These are phyloP conservation scores for Lysiphlebus fabarum DNA, from an alignment of 1,140 invertebrate species.

Conservation along the genomic window DNA sequence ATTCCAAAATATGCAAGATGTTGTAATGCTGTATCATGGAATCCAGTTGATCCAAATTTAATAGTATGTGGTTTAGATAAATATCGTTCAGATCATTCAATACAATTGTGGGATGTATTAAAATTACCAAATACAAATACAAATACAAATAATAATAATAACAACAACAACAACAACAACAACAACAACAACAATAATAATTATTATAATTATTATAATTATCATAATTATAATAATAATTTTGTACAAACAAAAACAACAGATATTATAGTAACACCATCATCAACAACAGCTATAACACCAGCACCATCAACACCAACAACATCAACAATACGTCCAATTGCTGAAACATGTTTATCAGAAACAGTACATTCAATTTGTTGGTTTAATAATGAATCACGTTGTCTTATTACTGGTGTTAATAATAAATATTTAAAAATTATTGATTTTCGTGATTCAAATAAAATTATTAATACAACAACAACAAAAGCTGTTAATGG, in stretches of 20 bases:
- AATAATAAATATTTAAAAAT: conserved; percentile 86
- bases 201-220: too few relatives aligned
- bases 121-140: conserved; percentile 40
- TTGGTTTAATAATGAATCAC: conserved; percentile 76
- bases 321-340: conserved; percentile 52
- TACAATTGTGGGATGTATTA: conserved; percentile 77
- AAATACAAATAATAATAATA: conserved; percentile 44
- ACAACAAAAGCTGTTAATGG: conserved; percentile 82
- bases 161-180: conserved; percentile 5
- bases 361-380: conserved; percentile 81
- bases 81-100: conserved; percentile 76
- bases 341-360: conserved; percentile 69
- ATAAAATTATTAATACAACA: conserved; percentile 68
- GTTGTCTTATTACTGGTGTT: conserved; percentile 78
- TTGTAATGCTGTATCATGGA: conserved; percentile 88
- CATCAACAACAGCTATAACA: conserved; percentile 40
- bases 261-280: conserved; percentile 25
- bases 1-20: conserved; percentile 76
- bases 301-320: conserved; percentile 45
- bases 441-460: conserved; percentile 83
- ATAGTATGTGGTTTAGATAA: conserved; percentile 84
- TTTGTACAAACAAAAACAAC: neutral
- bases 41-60: conserved; percentile 77
- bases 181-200: too few relatives aligned
- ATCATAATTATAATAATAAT: neutral